Percentiles rank a stretch among this genome's conserved stretches.
These are phyloP conservation scores for Lithophane ornitopus DNA, from an alignment of 2,888 invertebrate species.

Conservation along the genomic window DNA sequence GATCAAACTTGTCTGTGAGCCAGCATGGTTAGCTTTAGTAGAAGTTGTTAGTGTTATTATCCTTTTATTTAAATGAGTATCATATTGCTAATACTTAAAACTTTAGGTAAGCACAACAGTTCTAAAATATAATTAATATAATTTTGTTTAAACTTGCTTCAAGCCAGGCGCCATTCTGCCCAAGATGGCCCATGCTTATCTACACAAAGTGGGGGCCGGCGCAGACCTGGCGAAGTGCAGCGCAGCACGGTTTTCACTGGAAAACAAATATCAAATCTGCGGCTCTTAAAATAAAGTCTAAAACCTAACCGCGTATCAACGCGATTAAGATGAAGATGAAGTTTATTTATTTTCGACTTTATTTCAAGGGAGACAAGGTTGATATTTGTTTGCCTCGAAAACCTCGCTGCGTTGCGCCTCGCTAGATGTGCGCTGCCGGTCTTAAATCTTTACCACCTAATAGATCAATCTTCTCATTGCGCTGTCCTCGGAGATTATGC, in stretches of 20 bases:
- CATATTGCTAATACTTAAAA: not conserved
- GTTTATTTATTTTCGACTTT: not conserved
- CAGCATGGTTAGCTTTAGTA: not conserved
- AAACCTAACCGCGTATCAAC: not conserved
- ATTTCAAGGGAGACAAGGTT: not conserved
- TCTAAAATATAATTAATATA: not conserved
- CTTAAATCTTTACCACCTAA: not conserved
- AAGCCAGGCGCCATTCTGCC: not conserved
- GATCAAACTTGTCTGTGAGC: not conserved
- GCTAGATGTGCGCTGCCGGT: not conserved
- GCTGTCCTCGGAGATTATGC: not conserved
- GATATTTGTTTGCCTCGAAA: not conserved
- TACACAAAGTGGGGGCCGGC: no score
- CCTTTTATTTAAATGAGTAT: not conserved
- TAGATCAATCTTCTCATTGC: not conserved
- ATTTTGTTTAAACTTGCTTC: not conserved
- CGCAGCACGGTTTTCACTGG: not conserved
- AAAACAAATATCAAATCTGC: not conserved
- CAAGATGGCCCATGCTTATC: not conserved
- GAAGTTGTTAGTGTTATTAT: not conserved
- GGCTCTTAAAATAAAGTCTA: not conserved
- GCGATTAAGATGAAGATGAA: not conserved
- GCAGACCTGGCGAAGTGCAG: no score
- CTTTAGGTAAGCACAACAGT: not conserved
- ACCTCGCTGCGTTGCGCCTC: not conserved